Evolutionary conservation across 2,797 vertebrate genomes (phyloP).

Genomic region (Borostomias antarcticus): DNA sequence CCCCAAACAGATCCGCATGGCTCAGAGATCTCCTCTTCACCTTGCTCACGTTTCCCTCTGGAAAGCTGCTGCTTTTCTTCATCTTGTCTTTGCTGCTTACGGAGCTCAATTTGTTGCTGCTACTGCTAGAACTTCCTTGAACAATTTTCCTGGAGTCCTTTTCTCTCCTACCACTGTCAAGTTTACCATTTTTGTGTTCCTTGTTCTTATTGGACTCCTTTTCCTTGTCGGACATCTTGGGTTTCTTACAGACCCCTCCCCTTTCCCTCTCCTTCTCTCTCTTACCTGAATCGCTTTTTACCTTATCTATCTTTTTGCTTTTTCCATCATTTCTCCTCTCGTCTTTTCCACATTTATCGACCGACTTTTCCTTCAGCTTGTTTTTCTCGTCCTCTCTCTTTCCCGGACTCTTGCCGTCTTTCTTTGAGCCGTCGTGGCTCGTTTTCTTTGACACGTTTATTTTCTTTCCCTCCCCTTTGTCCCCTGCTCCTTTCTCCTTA

Average conservation of each 20-base stretch:
- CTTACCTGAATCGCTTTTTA: constrained; percentile 64
- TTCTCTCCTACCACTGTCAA: constrained; percentile 52
- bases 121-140: constrained; percentile 28
- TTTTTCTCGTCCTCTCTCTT: constrained; percentile 74
- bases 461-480: constrained; percentile 54
- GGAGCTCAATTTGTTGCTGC: constrained; percentile 34
- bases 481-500: constrained; percentile 42
- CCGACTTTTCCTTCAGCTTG: constrained; percentile 52
- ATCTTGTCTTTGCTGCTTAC: constrained; percentile 57
- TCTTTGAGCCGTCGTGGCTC: constrained; percentile 66
- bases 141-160: constrained; percentile 58
- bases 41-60: constrained; percentile 57
- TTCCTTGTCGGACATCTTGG: constrained; percentile 55
- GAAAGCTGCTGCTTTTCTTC: constrained; percentile 51
- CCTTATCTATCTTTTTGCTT: constrained; percentile 66
- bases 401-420: constrained; percentile 69
- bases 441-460: constrained; percentile 52
- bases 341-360: constrained; percentile 50
- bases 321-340: constrained; percentile 66
- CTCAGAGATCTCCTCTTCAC: constrained; percentile 78
- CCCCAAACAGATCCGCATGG: constrained; percentile 91
- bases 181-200: constrained; percentile 74
- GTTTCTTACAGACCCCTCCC: constrained; percentile 66
- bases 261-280: constrained; percentile 72
- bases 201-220: constrained; percentile 67